Conservation (phyloP, 2,797 vertebrate species). For the Enteromius thamalakanensis region DNA sequence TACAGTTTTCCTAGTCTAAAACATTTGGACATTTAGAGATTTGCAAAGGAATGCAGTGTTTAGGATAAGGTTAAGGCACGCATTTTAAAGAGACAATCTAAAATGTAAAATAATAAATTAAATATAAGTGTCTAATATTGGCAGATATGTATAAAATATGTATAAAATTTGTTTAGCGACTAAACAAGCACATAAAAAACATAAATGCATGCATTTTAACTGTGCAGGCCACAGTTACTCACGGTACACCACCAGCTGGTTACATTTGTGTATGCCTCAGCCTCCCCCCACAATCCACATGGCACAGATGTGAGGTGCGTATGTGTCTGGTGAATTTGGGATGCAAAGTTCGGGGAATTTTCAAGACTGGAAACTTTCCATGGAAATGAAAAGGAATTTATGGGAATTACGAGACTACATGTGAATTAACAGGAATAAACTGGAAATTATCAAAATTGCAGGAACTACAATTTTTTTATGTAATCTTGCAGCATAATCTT, state of each 20-base stretch:
- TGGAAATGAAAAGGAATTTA: too few relatives aligned
- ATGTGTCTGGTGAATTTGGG: not conserved
- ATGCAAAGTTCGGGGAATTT: too few relatives aligned
- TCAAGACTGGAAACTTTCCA: too few relatives aligned
- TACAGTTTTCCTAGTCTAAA: not conserved
- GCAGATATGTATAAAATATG: not conserved
- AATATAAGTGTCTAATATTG: not conserved
- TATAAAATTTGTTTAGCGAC: not conserved
- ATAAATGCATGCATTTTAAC: conserved; percentile 8
- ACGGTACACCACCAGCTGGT: conserved; percentile 48
- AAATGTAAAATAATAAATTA: not conserved
- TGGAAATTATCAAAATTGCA: too few relatives aligned
- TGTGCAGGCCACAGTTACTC: conserved; percentile 29
- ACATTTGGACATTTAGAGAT: not conserved
- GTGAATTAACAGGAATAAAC: too few relatives aligned
- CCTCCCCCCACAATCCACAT: conserved; percentile 18
- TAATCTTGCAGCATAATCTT: too few relatives aligned
- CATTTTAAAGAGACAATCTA: not conserved
- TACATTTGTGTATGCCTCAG: conserved; percentile 9
- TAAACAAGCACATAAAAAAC: not conserved
- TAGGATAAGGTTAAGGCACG: not conserved
- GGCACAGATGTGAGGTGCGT: conserved; percentile 45
- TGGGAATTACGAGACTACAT: too few relatives aligned
- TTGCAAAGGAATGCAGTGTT: not conserved
- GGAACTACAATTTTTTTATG: too few relatives aligned